phyloP scores from a whole-genome alignment of 2,888 invertebrate genomes.

The Ashinkailepas kermadecensis region DNA sequence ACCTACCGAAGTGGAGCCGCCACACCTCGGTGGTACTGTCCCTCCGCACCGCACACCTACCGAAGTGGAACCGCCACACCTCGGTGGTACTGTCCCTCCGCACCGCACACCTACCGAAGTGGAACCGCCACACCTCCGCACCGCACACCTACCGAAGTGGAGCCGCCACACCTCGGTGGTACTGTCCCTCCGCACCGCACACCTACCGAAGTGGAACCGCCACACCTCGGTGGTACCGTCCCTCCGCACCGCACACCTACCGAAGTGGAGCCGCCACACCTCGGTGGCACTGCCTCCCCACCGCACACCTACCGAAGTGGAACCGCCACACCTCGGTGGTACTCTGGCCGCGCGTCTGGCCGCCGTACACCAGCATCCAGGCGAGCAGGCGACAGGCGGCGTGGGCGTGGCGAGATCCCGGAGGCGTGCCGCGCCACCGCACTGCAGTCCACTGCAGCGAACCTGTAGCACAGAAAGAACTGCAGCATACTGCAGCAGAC shows the following conservation, averaged over 20 bases:
- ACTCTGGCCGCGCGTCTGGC: constrained; percentile 72
- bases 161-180: no score
- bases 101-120: constrained; percentile 61
- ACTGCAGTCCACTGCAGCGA: background rate
- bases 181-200: no score
- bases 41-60: constrained; percentile 51
- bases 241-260: constrained; percentile 33
- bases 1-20: no score
- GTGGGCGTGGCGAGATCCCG: constrained; percentile 2
- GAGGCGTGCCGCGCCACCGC: constrained; percentile 14
- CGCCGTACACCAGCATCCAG: constrained; percentile 70
- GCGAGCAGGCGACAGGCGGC: background rate
- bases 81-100: constrained; percentile 71
- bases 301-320: constrained; percentile 59
- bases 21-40: no score
- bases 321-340: constrained; percentile 78
- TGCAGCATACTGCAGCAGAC: background rate
- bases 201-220: constrained; percentile 74
- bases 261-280: no score
- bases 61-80: constrained; percentile 79
- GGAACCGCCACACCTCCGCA: constrained; percentile 64
- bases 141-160: no score
- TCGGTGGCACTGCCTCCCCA: no score
- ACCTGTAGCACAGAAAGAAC: background rate
- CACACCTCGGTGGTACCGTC: constrained; percentile 75